These are phyloP conservation scores for Matsumurasca onukii DNA, from an alignment of 1,140 invertebrate genomes.

Conservation along the genomic window DNA sequence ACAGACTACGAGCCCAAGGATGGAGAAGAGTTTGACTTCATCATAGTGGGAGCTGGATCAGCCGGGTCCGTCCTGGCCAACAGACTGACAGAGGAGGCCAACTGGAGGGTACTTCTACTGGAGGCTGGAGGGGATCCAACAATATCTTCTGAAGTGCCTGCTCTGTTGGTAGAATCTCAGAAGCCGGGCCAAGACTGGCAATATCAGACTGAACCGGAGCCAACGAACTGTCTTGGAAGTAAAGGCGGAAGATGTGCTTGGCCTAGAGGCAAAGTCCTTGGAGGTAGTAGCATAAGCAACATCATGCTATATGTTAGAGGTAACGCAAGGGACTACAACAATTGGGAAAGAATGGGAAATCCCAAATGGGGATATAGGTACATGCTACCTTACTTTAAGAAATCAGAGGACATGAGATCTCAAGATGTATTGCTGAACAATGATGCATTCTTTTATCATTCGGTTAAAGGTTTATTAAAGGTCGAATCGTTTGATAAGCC, in stretches of 20 bases:
- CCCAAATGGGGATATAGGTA: conserved; percentile 69
- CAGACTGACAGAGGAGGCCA: conserved; percentile 54
- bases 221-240: background rate
- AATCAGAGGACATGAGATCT: conserved; percentile 81
- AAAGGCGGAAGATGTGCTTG: conserved; percentile 57
- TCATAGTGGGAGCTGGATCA: conserved; percentile 60
- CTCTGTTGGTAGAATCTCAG: conserved; percentile 46
- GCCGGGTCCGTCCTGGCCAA: conserved; percentile 66
- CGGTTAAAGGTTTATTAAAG: too few relatives aligned
- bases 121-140: conserved; percentile 73
- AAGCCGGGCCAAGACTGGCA: conserved; percentile 55
- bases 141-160: conserved; percentile 50
- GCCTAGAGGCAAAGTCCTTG: conserved; percentile 52
- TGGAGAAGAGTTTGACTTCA: conserved; percentile 51
- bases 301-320: conserved; percentile 67
- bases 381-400: conserved; percentile 79
- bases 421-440: conserved; percentile 62
- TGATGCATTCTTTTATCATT: too few relatives aligned
- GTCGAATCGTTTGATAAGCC: too few relatives aligned
- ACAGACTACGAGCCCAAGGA: background rate
- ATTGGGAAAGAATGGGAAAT: conserved; percentile 67
- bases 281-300: conserved; percentile 62
- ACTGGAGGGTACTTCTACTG: conserved; percentile 61
- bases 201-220: background rate
- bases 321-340: conserved; percentile 64